Conservation (phyloP, 2,797 vertebrate species). For the Xiphophorus birchmanni region DNA sequence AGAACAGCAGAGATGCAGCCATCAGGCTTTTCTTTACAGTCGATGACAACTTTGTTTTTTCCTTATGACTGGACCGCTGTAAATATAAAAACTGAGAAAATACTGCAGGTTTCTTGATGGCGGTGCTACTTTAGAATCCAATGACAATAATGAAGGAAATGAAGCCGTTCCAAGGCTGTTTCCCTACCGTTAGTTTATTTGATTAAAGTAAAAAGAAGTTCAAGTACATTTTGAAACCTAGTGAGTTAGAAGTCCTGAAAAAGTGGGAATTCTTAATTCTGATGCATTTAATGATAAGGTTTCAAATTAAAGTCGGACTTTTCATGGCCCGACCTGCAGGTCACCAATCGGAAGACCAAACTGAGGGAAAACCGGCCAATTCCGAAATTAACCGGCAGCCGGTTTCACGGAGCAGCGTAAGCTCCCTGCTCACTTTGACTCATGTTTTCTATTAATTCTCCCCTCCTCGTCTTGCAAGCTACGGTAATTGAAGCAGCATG, state of each 20-base stretch:
- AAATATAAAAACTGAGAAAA: neutral
- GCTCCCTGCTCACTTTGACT: neutral
- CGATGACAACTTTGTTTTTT: neutral
- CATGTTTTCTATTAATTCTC: neutral
- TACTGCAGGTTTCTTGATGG: neutral
- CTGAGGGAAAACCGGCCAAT: neutral
- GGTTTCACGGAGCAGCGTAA: neutral
- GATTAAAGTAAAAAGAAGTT: neutral
- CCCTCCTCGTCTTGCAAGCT: slow-evolving; percentile 15
- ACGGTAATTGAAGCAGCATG: neutral
- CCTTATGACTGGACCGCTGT: neutral
- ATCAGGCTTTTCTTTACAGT: neutral
- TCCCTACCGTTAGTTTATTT: neutral
- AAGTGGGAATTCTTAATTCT: neutral
- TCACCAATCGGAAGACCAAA: neutral
- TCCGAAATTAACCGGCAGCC: neutral
- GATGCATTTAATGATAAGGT: neutral
- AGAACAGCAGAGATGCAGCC: neutral
- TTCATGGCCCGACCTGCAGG: neutral
- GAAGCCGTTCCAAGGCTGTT: neutral
- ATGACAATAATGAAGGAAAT: neutral
- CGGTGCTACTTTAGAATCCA: neutral
- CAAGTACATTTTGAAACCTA: neutral
- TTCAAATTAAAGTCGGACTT: neutral
- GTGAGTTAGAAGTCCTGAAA: neutral